Base-by-base conservation (phyloP, 2,888 invertebrate genomes). In the Eilema caniola region DNA sequence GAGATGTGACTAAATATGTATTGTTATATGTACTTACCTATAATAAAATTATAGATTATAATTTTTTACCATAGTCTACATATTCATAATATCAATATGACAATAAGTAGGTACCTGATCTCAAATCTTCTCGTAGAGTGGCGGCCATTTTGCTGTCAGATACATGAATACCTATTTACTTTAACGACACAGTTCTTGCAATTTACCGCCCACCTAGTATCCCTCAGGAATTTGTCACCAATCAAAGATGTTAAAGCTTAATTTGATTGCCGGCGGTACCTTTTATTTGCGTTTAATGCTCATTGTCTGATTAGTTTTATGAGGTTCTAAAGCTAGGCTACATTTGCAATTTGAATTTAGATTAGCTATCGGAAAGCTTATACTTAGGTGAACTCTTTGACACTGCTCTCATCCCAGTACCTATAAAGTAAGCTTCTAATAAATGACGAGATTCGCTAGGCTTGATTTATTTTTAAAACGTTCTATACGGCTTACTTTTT, bases 261-360 rank as follows among this genome's bases (percentile, higher is more conserved):
- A 78, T 63, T 76, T 67, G 70, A 77, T 81, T 69, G 69, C 67
- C 57, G 57, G 66, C 84, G 84, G 85, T 60, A 7, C 59, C 71
- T 79, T 85, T 85, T 83, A 78, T 73, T 76, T 75, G 63, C 62
- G 63, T 83, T 84, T 79, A 81, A 76, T 78, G 84, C 71, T 74
- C 79, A 86, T 81, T 86, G 84, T 74, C 79, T 75, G 72, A 67
- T 66, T 80, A 72, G 69, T 80, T 77, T 69, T 70, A 74, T 71
- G 70, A 66, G 66, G 60, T 71, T 10, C 64, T 74, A 74, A 70
- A 66, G 69, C 64, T 53, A 66, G 60, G 66, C 56, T 31, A 60
- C 33, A 14, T 25, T 67, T 65, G 69, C 62, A 69, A 62, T 64
- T 67, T 67, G 71, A 47, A 47, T 65, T 53, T 56, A 47, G 57